Percentiles rank a stretch among this genome's conserved stretches.
Evolutionary conservation across 1,140 invertebrate genomes (phyloP).

Genomic region (Hyposmocoma kahamanoa): DNA sequence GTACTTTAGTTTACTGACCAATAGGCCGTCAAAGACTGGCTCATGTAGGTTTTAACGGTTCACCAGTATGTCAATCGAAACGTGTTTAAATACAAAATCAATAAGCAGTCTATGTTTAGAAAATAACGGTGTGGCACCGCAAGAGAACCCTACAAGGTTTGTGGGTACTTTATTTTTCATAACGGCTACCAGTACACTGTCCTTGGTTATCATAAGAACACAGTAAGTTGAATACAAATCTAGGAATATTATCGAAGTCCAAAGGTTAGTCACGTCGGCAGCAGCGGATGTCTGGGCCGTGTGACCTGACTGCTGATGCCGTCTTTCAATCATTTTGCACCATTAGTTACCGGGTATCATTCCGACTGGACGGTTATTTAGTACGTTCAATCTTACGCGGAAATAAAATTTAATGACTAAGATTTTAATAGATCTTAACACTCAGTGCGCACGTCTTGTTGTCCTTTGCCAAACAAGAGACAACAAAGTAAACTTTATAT

Average conservation of each 20-base stretch:
- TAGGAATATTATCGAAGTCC: slow-evolving; percentile 24
- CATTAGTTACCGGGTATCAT: slow-evolving; percentile 40
- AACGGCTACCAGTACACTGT: slow-evolving; percentile 44
- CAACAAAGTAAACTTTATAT: too few relatives aligned
- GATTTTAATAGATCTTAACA: too few relatives aligned
- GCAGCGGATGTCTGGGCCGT: slow-evolving; percentile 53
- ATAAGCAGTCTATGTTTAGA: slow-evolving; percentile 1
- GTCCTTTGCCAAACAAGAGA: too few relatives aligned
- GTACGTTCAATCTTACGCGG: neutral
- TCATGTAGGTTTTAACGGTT: slow-evolving; percentile 3
- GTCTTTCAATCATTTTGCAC: slow-evolving; percentile 22
- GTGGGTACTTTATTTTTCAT: slow-evolving; percentile 32
- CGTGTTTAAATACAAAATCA: slow-evolving; percentile 7
- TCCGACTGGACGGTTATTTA: slow-evolving; percentile 34
- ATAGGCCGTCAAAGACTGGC: too few relatives aligned
- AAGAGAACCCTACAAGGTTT: neutral
- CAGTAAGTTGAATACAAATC: slow-evolving; percentile 35
- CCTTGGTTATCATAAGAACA: slow-evolving; percentile 36
- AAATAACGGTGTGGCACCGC: slow-evolving; percentile 22
- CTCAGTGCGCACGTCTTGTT: too few relatives aligned
- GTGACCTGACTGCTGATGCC: slow-evolving; percentile 48
- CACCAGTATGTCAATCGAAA: neutral
- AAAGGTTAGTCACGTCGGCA: slow-evolving; percentile 49
- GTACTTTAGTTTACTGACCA: too few relatives aligned
- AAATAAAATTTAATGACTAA: too few relatives aligned